Base-by-base conservation (phyloP, 2,888 invertebrate species). In the Lucinisca nassula region DNA sequence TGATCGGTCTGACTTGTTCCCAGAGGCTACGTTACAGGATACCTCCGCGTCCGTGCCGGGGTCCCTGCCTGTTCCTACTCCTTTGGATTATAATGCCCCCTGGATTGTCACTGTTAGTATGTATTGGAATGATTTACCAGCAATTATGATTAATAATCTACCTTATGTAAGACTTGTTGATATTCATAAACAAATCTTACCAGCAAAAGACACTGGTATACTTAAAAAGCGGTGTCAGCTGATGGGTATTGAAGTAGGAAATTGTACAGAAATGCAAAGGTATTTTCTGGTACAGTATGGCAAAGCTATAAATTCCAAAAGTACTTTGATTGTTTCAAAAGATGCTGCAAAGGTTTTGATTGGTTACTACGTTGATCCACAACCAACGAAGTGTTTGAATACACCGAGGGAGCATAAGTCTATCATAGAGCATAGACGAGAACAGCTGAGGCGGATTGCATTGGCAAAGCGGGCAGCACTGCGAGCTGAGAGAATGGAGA, bases 41-140 rank as follows among this genome's bases (percentile, higher is more conserved):
- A 75, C 77, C 24, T 55, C 80, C 24, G 88, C 91, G 45, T 84
- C 79, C n/a, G 78, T 81, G 55, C 75, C 73, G 45, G 73, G 38
- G 32, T 78, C 40, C 21, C 38, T 38, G 21, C 51, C 37, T n/a
- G 70, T 61, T 24, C 40, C 75, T 8, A 79, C 61, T 49, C 87
- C 75, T 24, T 72, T 82, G 10, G 93, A 94, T 74, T 88, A 91
- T 55, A 91, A 92, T 79, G 91, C 92, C 40, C 95, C 95, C 0
- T 95, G 94, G 94, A 94, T 95, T 87, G 95, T 95, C 21, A 94
- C 95, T 6, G 95, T 96, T 30, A 95, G 94, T 78, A 95, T 96
- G 94, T 96, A 94, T 91, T 96, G 95, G 95, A 96, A 96, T 90
- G 96, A 96, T 84, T 91, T 96, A 35, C 96, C 96, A 4, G 96